Conservation (phyloP, 2,888 invertebrate genomes). For the Nomada flava region DNA sequence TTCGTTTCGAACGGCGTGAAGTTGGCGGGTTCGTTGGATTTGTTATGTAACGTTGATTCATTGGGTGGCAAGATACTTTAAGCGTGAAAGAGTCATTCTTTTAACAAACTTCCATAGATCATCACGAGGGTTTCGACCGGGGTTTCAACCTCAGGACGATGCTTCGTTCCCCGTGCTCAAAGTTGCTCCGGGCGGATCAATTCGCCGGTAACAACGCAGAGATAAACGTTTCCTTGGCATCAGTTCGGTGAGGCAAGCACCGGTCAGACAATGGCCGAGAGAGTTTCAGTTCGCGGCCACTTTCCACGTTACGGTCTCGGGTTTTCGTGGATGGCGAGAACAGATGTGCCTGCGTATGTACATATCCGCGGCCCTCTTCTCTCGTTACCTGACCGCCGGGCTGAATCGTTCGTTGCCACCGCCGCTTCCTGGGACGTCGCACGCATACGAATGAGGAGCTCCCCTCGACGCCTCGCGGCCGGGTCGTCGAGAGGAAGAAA, state of each 20-base stretch:
- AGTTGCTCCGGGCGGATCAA: constrained; percentile 61
- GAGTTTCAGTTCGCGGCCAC: constrained; percentile 32
- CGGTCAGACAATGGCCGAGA: constrained; percentile 57
- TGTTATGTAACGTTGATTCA: no score
- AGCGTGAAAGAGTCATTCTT: no score
- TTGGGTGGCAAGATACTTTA: no score
- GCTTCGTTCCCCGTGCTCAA: constrained; percentile 48
- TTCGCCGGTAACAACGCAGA: constrained; percentile 52
- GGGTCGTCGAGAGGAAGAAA: neutral
- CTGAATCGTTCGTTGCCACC: constrained; percentile 26
- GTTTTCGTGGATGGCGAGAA: constrained; percentile 18
- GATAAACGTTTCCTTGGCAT: constrained; percentile 69
- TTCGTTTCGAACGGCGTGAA: neutral
- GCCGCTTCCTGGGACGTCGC: constrained; percentile 12
- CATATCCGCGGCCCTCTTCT: neutral
- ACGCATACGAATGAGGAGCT: constrained; percentile 34
- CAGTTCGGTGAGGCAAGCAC: constrained; percentile 62
- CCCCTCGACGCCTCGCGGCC: neutral
- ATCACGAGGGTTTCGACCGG: neutral
- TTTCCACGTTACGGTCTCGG: constrained; percentile 39
- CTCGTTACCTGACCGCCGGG: neutral
- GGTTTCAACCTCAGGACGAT: neutral
- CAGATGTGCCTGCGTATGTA: neutral
- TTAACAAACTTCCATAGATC: no score
- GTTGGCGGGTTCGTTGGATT: no score